Percentiles rank a stretch among this genome's conserved stretches.
Conservation (phyloP, 2,888 invertebrate species). For the Choreutis nemorana region DNA sequence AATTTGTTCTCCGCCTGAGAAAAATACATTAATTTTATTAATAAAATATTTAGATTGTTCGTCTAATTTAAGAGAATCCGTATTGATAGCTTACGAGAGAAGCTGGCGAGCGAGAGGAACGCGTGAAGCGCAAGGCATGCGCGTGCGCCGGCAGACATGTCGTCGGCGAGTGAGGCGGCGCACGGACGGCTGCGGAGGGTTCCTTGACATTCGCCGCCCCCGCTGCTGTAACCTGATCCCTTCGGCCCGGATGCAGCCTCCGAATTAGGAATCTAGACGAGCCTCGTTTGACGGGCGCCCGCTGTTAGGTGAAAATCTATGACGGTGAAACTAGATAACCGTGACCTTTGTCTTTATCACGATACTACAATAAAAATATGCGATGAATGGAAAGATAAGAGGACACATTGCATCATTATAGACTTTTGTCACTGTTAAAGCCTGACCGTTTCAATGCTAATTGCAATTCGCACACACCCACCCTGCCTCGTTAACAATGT, state of each 20-base stretch:
- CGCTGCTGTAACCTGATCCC: constrained; percentile 45
- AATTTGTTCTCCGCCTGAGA: constrained; percentile 31
- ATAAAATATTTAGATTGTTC: constrained; percentile 1
- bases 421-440: no score
- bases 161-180: constrained; percentile 38
- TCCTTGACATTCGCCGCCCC: constrained; percentile 63
- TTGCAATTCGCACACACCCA: constrained; percentile 3
- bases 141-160: constrained; percentile 51
- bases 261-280: constrained; percentile 52
- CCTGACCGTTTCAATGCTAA: no score
- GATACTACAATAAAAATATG: constrained; percentile 29
- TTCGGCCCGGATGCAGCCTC: constrained; percentile 62
- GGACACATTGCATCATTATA: constrained; percentile 11
- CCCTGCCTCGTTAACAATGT: constrained; percentile 12
- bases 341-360: constrained; percentile 47
- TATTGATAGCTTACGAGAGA: constrained; percentile 34
- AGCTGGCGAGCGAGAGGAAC: constrained; percentile 13
- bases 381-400: constrained; percentile 24
- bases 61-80: constrained; percentile 1
- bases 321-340: constrained; percentile 29
- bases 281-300: constrained; percentile 37
- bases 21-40: constrained; percentile 2
- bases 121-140: constrained; percentile 17
- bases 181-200: constrained; percentile 25
- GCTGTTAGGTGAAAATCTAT: constrained; percentile 36